phyloP scores from a whole-genome alignment of 23 tunicate genomes.

The Phallusia fumigata region DNA sequence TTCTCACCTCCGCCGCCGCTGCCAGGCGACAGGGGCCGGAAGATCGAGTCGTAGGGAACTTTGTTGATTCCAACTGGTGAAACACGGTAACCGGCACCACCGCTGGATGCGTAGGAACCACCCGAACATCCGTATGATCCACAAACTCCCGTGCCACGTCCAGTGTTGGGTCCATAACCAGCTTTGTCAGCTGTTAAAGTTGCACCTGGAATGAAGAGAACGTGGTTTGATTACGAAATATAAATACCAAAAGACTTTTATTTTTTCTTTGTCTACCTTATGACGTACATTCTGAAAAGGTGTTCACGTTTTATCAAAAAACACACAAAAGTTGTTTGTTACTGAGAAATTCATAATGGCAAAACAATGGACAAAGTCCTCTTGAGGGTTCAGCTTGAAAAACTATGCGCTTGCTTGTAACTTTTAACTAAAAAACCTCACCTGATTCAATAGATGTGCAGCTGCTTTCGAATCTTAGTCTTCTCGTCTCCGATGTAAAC shows the following conservation, averaged over 20 bases:
- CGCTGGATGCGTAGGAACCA: conserved; percentile 22
- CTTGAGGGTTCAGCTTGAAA: too few species aligned
- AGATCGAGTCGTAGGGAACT: conserved; percentile 28
- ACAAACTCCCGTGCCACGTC: conserved; percentile 18
- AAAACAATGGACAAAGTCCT: too few species aligned
- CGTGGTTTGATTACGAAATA: too few species aligned
- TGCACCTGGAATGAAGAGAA: not conserved
- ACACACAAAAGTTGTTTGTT: too few species aligned
- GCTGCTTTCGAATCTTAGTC: conserved; percentile 10
- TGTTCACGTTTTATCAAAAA: too few species aligned
- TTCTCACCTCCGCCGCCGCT: conserved; percentile 31
- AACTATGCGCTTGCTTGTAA: too few species aligned
- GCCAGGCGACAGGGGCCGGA: conserved; percentile 17
- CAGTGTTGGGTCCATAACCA: conserved; percentile 13
- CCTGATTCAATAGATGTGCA: conserved; percentile 19
- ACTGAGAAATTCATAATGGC: too few species aligned
- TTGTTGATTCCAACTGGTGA: not conserved
- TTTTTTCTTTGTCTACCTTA: too few species aligned
- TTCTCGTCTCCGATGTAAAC: conserved; percentile 20
- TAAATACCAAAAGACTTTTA: too few species aligned
- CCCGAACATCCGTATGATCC: conserved; percentile 22
- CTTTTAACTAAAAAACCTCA: not conserved
- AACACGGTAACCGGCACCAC: conserved; percentile 6
- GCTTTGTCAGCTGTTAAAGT: conserved; percentile 2
- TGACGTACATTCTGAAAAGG: too few species aligned